Conservation (phyloP, 2,113 vertebrate genomes). For the Phasianus colchicus region DNA sequence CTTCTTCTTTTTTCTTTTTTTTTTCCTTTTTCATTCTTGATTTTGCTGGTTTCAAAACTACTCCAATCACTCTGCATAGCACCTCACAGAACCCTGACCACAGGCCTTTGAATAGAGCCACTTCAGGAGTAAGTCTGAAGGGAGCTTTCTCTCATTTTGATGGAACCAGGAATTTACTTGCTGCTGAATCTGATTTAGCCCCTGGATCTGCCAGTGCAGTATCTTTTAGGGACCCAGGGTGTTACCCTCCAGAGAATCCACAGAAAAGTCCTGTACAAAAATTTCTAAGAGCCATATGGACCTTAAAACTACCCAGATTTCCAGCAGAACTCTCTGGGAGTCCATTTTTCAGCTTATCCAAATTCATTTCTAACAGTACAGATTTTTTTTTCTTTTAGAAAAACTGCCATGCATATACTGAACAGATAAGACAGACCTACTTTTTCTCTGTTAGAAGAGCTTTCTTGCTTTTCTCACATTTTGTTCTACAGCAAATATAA, state of each 20-base stretch:
- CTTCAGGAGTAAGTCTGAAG: fast-evolving
- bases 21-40: not conserved
- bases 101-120: fast-evolving
- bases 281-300: not conserved
- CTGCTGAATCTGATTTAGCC: not conserved
- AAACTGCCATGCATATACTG: not conserved
- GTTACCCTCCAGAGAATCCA: not conserved
- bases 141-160: not conserved
- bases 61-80: not conserved
- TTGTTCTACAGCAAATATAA: not conserved
- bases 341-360: not conserved
- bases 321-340: not conserved
- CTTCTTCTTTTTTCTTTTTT: not conserved
- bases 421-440: not conserved
- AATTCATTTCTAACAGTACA: not conserved
- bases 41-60: not conserved
- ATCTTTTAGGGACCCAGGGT: not conserved
- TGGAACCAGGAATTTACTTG: not conserved
- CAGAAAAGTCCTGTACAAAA: not conserved
- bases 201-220: fast-evolving
- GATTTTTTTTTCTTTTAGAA: not conserved
- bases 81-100: not conserved
- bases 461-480: not conserved
- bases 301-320: not conserved
- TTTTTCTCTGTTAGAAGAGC: not conserved